Conservation (phyloP, 2,888 invertebrate species). For the Drosophila subsilvestris region DNA sequence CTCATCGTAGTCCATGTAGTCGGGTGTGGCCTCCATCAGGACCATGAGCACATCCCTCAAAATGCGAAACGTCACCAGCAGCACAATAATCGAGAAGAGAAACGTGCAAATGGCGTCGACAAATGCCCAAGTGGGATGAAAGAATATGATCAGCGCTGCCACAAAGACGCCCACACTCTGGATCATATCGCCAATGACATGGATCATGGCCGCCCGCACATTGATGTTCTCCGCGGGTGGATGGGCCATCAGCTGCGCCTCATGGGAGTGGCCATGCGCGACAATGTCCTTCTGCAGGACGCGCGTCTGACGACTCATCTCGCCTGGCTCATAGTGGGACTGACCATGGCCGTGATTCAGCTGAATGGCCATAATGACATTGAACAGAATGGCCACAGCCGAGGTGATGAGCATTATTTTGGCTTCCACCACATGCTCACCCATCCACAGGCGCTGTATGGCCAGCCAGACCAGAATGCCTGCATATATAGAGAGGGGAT, state of each 20-base stretch:
- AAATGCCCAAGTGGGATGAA: slow-evolving; percentile 59
- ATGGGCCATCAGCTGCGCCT: neutral
- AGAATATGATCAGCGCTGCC: slow-evolving; percentile 62
- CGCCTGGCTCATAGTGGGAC: slow-evolving; percentile 12
- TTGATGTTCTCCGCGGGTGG: slow-evolving; percentile 57
- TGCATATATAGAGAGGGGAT: slow-evolving; percentile 79
- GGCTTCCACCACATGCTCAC: slow-evolving; percentile 93
- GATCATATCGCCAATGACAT: slow-evolving; percentile 69
- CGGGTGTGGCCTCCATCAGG: slow-evolving; percentile 67
- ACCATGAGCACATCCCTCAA: slow-evolving; percentile 66
- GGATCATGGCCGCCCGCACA: slow-evolving; percentile 61
- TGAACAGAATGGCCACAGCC: slow-evolving; percentile 94
- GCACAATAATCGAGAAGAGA: slow-evolving; percentile 64
- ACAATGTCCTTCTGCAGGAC: neutral
- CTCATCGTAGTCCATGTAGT: slow-evolving; percentile 65
- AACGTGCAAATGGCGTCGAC: slow-evolving; percentile 70
- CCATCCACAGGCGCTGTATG: slow-evolving; percentile 90
- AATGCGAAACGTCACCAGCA: slow-evolving; percentile 56
- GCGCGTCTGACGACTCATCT: neutral
- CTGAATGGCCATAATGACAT: slow-evolving; percentile 87
- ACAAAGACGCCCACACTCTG: slow-evolving; percentile 69
- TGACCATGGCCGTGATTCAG: slow-evolving; percentile 50
- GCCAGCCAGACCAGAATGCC: slow-evolving; percentile 97
- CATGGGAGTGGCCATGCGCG: too few species aligned
- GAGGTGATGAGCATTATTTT: slow-evolving; percentile 96